These are phyloP conservation scores for Phrynocephalus vlangalii DNA, from an alignment of 2,797 vertebrate species.

Conservation along the genomic window DNA sequence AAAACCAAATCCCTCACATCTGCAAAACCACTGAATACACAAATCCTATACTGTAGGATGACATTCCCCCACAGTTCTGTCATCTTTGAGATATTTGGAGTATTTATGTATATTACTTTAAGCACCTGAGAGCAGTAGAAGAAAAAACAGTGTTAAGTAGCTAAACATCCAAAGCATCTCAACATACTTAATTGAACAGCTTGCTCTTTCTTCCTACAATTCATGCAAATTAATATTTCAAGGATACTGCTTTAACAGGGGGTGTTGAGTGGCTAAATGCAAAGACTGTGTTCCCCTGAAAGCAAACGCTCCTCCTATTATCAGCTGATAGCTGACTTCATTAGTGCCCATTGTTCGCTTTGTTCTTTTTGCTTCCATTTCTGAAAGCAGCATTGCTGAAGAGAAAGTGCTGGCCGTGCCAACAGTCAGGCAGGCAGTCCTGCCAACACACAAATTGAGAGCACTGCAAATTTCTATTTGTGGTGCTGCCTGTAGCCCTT, in stretches of 20 bases:
- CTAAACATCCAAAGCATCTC: neutral
- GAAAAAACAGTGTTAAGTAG: neutral
- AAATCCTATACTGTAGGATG: neutral
- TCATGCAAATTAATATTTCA: conserved; percentile 36
- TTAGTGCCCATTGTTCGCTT: neutral
- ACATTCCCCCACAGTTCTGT: neutral
- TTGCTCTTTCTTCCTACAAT: neutral
- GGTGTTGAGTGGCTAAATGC: conserved; percentile 11
- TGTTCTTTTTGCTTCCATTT: conserved; percentile 25
- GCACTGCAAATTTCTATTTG: conserved; percentile 28
- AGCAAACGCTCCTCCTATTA: neutral
- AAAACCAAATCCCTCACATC: neutral
- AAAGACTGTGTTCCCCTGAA: conserved; percentile 2
- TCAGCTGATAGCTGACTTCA: conserved; percentile 42
- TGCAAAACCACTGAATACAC: neutral
- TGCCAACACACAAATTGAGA: neutral
- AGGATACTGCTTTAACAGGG: neutral
- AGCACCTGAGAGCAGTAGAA: neutral
- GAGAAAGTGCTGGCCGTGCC: conserved; percentile 3
- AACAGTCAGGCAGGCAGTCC: neutral
- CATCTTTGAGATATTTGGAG: neutral
- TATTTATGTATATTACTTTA: neutral
- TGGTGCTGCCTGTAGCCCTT: conserved; percentile 18
- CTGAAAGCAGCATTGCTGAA: conserved; percentile 23
- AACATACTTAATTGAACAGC: neutral